Evolutionary conservation across 2,113 vertebrate species (phyloP).

Genomic region (Laterallus jamaicensis): DNA sequence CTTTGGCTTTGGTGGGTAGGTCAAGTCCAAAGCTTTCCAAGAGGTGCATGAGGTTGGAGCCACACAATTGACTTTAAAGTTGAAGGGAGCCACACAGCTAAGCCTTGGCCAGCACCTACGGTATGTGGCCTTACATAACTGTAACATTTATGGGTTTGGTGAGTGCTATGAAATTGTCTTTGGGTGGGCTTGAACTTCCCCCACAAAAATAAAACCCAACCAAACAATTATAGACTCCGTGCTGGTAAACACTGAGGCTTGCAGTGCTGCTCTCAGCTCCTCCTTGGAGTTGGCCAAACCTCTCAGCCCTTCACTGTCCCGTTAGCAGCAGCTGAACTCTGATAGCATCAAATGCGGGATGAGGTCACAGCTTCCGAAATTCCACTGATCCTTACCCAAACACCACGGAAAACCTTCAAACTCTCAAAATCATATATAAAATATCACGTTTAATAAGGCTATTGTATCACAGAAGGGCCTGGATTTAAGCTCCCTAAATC

Average conservation of each 20-base stretch:
- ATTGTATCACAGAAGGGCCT: conserved; percentile 53
- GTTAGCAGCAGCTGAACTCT: neutral
- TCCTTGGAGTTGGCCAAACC: neutral
- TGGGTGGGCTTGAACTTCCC: conserved; percentile 61
- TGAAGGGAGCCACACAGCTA: neutral
- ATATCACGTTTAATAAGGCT: conserved; percentile 56
- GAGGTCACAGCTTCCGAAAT: conserved; percentile 64
- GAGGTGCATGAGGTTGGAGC: conserved; percentile 22
- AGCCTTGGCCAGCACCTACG: neutral
- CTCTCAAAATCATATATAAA: conserved; percentile 35
- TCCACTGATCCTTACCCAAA: conserved; percentile 68
- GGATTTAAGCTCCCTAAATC: conserved; percentile 51
- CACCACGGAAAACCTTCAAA: conserved; percentile 27
- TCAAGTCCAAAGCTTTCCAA: neutral
- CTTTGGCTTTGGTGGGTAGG: neutral
- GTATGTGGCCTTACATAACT: neutral
- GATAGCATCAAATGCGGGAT: conserved; percentile 8
- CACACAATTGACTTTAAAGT: neutral
- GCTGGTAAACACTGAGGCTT: conserved; percentile 34
- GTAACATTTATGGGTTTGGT: neutral
- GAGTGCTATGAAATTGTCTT: neutral
- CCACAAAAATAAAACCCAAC: neutral
- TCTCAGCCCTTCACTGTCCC: neutral
- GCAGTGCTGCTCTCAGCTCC: neutral
- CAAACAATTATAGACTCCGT: neutral